phyloP scores from a whole-genome alignment of 1,140 invertebrate genomes.

The Acyrthosiphon pisum region DNA sequence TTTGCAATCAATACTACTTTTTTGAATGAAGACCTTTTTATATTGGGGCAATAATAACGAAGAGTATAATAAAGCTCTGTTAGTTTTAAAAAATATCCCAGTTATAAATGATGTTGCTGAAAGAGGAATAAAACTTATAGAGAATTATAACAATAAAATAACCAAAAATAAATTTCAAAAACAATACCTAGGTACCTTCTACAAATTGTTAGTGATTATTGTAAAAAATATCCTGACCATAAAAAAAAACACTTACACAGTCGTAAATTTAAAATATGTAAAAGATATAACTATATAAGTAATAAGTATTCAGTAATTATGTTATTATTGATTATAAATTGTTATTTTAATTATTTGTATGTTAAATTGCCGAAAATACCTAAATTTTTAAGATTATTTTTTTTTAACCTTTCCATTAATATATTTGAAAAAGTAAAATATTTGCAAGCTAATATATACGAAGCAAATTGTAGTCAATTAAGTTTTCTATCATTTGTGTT shows the following conservation, averaged over 20 bases:
- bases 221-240: background rate
- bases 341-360: background rate
- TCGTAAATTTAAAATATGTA: background rate
- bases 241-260: slow-evolving; percentile 10
- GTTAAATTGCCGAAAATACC: background rate
- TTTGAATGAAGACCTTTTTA: too few species aligned
- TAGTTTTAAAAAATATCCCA: slow-evolving; percentile 32
- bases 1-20: too few species aligned
- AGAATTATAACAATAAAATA: slow-evolving; percentile 45
- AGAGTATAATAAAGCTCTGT: background rate
- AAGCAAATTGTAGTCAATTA: background rate
- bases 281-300: background rate
- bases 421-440: background rate
- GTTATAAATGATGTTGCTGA: slow-evolving; percentile 58
- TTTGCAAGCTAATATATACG: background rate
- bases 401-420: background rate
- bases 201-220: slow-evolving; percentile 50
- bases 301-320: background rate
- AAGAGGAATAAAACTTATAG: slow-evolving; percentile 56
- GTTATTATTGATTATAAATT: too few species aligned
- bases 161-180: background rate
- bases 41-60: too few species aligned
- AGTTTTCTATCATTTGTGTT: background rate
- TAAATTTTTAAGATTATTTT: background rate
- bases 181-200: slow-evolving; percentile 55